phyloP scores from a whole-genome alignment of 2,797 vertebrate genomes.

The Channallabes apus region DNA sequence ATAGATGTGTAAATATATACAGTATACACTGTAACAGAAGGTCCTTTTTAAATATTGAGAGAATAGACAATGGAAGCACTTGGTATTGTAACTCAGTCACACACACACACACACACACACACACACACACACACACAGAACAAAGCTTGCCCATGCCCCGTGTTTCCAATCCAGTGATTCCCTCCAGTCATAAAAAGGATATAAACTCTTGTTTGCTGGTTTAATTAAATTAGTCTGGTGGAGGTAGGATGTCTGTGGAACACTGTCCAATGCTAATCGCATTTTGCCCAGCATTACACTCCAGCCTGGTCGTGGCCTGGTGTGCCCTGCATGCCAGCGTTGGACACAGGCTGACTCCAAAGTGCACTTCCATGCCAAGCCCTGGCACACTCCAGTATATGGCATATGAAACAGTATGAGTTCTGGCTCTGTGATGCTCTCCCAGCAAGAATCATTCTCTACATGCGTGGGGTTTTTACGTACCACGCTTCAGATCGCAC shows the following conservation, averaged over 20 bases:
- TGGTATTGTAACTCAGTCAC: neutral
- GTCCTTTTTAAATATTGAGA: slow-evolving; percentile 14
- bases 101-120: slow-evolving; percentile 19
- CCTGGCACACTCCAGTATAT: slow-evolving; percentile 31
- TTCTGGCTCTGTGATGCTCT: slow-evolving; percentile 24
- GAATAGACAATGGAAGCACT: neutral
- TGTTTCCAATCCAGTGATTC: slow-evolving; percentile 47
- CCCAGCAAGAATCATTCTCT: slow-evolving; percentile 2
- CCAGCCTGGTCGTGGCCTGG: slow-evolving; percentile 40
- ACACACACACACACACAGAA: slow-evolving; percentile 2
- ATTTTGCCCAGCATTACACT: slow-evolving; percentile 53
- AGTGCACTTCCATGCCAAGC: slow-evolving; percentile 44
- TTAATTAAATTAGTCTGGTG: slow-evolving; percentile 58
- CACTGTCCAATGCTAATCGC: slow-evolving; percentile 55
- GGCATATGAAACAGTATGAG: slow-evolving; percentile 37
- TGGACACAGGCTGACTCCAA: slow-evolving; percentile 16
- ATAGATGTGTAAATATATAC: neutral
- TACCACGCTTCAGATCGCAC: neutral
- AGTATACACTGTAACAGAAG: neutral
- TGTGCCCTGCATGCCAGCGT: slow-evolving; percentile 34
- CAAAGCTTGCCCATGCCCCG: slow-evolving; percentile 34
- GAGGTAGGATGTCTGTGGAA: slow-evolving; percentile 59
- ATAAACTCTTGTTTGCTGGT: slow-evolving; percentile 57
- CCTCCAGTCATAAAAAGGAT: slow-evolving; percentile 53
- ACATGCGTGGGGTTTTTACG: neutral